Percentiles rank a stretch among this genome's conserved stretches.
phyloP scores from a whole-genome alignment of 1,140 invertebrate genomes.

The Zeugodacus cucurbitae region DNA sequence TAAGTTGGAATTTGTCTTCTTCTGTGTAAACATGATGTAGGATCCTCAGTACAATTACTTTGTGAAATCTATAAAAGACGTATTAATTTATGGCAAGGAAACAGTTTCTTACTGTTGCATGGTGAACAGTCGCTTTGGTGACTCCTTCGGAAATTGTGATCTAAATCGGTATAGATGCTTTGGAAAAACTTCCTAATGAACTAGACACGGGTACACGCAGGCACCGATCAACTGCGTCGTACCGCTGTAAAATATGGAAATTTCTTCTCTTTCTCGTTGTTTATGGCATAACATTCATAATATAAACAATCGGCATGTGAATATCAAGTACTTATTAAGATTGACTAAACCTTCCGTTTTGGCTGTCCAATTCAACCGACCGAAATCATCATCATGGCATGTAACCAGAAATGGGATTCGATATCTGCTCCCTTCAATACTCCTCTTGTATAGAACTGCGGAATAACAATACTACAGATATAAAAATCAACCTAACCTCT shows the following conservation, averaged over 20 bases:
- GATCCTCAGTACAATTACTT: too few relatives aligned
- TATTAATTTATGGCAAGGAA: not conserved
- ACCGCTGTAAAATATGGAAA: constrained; percentile 30
- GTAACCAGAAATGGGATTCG: not conserved
- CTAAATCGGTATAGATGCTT: not conserved
- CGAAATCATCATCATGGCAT: not conserved
- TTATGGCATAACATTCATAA: not conserved
- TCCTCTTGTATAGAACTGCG: not conserved
- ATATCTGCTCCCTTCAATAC: not conserved
- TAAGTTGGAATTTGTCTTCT: not conserved
- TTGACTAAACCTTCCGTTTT: not conserved
- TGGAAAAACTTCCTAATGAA: not conserved
- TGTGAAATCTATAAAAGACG: not conserved
- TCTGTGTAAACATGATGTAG: not conserved
- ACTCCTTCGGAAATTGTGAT: not conserved
- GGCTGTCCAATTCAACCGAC: not conserved
- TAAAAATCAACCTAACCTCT: constrained; percentile 6
- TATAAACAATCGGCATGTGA: not conserved
- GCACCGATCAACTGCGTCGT: constrained; percentile 39
- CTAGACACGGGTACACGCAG: constrained; percentile 18
- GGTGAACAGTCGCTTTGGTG: not conserved
- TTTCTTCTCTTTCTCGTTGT: not conserved
- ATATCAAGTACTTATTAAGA: not conserved
- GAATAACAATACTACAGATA: not conserved
- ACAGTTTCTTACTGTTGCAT: not conserved